These are phyloP conservation scores for Hecatera dysodea DNA, from an alignment of 2,888 invertebrate genomes.

Conservation along the genomic window DNA sequence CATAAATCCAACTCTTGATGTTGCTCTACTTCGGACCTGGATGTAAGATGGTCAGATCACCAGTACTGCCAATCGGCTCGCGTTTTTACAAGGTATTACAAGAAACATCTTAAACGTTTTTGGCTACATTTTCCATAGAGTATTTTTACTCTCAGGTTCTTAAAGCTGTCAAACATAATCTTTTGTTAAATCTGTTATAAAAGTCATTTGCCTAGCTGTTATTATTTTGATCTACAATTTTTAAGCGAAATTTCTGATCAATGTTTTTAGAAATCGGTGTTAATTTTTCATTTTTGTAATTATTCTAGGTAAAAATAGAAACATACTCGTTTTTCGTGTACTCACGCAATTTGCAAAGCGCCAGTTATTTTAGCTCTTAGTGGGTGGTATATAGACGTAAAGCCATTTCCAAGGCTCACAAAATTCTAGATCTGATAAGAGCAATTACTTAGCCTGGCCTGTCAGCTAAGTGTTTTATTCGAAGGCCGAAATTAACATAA, in stretches of 20 bases:
- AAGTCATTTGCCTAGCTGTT: not conserved
- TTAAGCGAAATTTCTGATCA: not conserved
- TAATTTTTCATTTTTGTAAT: slow-evolving; percentile 8
- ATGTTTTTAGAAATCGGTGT: not conserved
- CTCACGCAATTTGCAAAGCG: slow-evolving; percentile 33
- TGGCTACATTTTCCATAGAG: not conserved
- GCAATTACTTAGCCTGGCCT: slow-evolving; percentile 53
- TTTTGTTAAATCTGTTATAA: not conserved
- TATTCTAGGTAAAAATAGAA: not conserved
- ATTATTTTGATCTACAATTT: not conserved
- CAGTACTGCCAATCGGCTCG: too few species aligned
- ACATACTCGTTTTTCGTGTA: not conserved
- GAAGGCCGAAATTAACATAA: slow-evolving; percentile 64
- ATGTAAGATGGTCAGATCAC: too few species aligned
- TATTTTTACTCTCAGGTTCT: not conserved
- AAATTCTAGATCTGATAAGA: slow-evolving; percentile 62
- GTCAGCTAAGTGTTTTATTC: slow-evolving; percentile 51
- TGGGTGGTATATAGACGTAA: slow-evolving; percentile 15
- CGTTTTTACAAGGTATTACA: too few species aligned
- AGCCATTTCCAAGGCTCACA: slow-evolving; percentile 35
- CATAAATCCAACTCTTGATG: too few species aligned
- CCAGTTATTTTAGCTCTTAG: slow-evolving; percentile 19
- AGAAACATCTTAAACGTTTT: not conserved
- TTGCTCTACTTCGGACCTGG: too few species aligned
- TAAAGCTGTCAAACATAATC: not conserved